Evolutionary conservation across 2,113 vertebrate species (phyloP).

Genomic region (Reinhardtius hippoglossoides): DNA sequence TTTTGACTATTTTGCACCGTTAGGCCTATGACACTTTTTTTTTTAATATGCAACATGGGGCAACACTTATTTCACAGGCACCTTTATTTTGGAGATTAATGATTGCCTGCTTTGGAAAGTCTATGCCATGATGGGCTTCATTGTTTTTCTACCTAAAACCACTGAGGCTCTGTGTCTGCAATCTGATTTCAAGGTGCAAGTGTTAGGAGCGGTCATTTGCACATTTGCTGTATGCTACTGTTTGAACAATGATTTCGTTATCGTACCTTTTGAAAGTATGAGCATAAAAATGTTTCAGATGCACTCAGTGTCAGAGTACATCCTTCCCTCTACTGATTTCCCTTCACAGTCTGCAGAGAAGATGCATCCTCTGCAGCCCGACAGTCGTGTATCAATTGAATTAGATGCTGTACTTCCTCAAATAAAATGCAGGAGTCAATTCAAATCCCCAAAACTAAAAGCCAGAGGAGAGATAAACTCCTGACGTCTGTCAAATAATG

Average conservation of each 20-base stretch:
- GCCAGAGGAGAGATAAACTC: background rate
- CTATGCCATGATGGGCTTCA: background rate
- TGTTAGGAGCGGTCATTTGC: background rate
- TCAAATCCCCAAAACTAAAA: background rate
- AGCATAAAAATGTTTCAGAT: slow-evolving; percentile 6
- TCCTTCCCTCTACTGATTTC: background rate
- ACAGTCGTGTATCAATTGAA: background rate
- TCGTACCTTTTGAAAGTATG: background rate
- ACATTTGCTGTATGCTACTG: background rate
- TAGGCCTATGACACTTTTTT: slow-evolving; percentile 1
- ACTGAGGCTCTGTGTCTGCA: background rate
- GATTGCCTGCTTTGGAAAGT: slow-evolving; percentile 2
- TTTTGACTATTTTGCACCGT: background rate
- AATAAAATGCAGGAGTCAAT: background rate
- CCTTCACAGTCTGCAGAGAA: background rate
- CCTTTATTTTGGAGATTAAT: slow-evolving; percentile 2
- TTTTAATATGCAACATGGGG: slow-evolving; percentile 41
- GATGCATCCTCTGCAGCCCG: background rate
- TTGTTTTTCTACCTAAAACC: background rate
- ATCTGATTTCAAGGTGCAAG: background rate
- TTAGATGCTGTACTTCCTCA: background rate
- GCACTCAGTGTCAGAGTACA: background rate
- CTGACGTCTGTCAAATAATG: background rate
- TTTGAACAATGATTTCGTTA: background rate
- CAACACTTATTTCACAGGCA: slow-evolving; percentile 71